phyloP scores from a whole-genome alignment of 2,113 vertebrate genomes.

The Phrynosoma blainvillii region DNA sequence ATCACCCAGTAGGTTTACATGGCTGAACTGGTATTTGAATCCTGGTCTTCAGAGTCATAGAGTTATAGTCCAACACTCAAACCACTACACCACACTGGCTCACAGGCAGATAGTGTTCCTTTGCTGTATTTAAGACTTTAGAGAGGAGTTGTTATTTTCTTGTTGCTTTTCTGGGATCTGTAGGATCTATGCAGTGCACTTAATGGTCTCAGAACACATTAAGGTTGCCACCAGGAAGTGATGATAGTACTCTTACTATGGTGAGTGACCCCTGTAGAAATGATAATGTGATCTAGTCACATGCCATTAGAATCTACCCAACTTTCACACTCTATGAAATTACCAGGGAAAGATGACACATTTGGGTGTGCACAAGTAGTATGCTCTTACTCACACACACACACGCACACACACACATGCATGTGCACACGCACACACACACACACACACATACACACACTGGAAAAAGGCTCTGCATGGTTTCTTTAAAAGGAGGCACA shows the following conservation, averaged over 20 bases:
- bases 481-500: neutral
- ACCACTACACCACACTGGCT: no score
- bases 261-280: neutral
- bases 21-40: no score
- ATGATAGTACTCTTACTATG: neutral
- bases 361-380: neutral
- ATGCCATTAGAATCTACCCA: neutral
- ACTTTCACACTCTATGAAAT: neutral
- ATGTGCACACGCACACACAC: no score
- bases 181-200: no score
- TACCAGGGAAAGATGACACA: neutral
- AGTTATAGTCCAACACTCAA: no score
- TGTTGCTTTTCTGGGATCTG: neutral
- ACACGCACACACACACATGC: neutral
- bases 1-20: no score
- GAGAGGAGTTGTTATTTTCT: neutral
- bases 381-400: no score
- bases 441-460: no score
- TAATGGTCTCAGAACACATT: neutral
- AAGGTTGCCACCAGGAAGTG: neutral
- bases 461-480: neutral
- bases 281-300: neutral
- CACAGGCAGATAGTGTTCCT: neutral
- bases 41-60: no score
- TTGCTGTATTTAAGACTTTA: neutral